These are phyloP conservation scores for Volucella inflata DNA, from an alignment of 2,888 invertebrate genomes.

Conservation along the genomic window DNA sequence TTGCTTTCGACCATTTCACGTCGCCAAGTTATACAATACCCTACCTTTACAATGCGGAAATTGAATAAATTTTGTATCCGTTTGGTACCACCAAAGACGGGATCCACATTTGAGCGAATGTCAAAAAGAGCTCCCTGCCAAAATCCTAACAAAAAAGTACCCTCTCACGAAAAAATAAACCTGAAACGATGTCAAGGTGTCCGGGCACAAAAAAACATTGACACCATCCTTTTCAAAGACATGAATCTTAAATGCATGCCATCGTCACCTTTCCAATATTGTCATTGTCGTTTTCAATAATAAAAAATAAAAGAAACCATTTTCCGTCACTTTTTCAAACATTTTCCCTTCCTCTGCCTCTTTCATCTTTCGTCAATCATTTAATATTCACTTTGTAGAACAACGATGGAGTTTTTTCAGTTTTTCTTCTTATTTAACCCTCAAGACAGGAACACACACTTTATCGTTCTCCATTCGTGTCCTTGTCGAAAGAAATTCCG, in stretches of 20 bases:
- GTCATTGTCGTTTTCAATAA: slow-evolving; percentile 59
- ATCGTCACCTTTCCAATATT: slow-evolving; percentile 32
- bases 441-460: slow-evolving; percentile 25
- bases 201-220: too few species aligned
- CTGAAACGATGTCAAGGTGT: slow-evolving; percentile 45
- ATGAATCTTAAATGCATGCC: slow-evolving; percentile 65
- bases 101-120: too few species aligned
- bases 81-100: too few species aligned
- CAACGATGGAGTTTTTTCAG: neutral
- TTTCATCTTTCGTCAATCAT: slow-evolving; percentile 1
- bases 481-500: slow-evolving; percentile 41
- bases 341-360: slow-evolving; percentile 30
- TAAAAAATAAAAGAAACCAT: slow-evolving; percentile 69
- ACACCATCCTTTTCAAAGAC: neutral
- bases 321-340: slow-evolving; percentile 56
- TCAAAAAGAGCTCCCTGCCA: too few species aligned
- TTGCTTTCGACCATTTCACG: too few species aligned
- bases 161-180: slow-evolving; percentile 38
- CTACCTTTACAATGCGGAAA: too few species aligned
- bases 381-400: slow-evolving; percentile 18
- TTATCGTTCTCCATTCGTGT: neutral
- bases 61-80: too few species aligned
- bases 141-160: too few species aligned
- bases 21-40: too few species aligned
- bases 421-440: neutral